A percentile compares a stretch with the other conserved stretches of the same genome.
These are phyloP conservation scores for human (Homo sapiens) DNA, from an alignment of 2,113 vertebrate genomes.

Conservation along the genomic window DNA sequence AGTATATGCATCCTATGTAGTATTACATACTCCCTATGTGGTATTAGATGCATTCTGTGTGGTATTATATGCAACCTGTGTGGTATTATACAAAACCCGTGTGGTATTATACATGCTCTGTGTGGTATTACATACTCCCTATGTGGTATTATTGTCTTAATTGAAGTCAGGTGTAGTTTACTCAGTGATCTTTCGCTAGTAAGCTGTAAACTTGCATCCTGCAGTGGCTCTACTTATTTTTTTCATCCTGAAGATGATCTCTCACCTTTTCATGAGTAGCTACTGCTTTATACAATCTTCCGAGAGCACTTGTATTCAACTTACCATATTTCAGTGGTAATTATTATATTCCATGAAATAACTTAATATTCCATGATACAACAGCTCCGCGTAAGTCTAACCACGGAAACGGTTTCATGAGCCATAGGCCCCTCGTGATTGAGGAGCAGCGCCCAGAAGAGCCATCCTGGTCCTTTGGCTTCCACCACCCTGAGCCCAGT, in stretches of 20 bases:
- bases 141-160: not conserved
- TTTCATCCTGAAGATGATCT: not conserved
- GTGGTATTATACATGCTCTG: too few relatives aligned
- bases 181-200: not conserved
- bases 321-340: not conserved
- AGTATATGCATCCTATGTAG: too few relatives aligned
- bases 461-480: not conserved
- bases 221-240: not conserved
- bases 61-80: not conserved
- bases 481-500: not conserved
- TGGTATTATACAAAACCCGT: too few relatives aligned
- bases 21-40: too few relatives aligned
- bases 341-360: not conserved
- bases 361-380: too few relatives aligned
- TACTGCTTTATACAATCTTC: not conserved
- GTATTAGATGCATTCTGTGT: too few relatives aligned
- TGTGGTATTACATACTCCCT: too few relatives aligned
- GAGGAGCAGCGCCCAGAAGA: not conserved
- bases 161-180: not conserved
- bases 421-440: accelerated
- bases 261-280: not conserved
- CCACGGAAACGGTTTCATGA: too few relatives aligned
- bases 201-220: not conserved
- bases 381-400: not conserved
- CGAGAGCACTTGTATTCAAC: not conserved